A percentile compares a stretch with the other conserved stretches of the same genome.
Evolutionary conservation across 2,797 vertebrate species (phyloP).

Genomic region (Luscinia megarhynchos): DNA sequence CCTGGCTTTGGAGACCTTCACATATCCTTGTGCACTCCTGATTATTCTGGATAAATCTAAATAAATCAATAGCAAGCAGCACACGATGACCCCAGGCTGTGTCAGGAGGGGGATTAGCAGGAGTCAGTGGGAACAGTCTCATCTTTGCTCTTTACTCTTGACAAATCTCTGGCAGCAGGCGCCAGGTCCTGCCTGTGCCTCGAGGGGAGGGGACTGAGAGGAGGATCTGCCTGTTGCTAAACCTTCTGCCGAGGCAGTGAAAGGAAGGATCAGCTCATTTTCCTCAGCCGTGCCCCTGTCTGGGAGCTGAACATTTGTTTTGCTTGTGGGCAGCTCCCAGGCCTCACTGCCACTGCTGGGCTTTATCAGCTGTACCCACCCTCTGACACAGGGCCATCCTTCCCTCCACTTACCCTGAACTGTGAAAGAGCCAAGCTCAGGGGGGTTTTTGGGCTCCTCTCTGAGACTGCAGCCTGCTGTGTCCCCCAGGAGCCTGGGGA

Average conservation of each 20-base stretch:
- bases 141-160: neutral
- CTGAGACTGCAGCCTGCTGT: neutral
- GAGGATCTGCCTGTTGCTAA: neutral
- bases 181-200: neutral
- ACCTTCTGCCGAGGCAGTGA: neutral
- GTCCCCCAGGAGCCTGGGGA: neutral
- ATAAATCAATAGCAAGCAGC: neutral
- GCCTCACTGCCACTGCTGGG: neutral
- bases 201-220: neutral
- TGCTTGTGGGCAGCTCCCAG: neutral
- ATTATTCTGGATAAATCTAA: neutral
- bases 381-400: neutral
- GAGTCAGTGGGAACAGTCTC: neutral
- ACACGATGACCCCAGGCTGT: neutral
- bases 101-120: neutral
- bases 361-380: neutral
- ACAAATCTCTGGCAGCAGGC: neutral
- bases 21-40: neutral
- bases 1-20: neutral
- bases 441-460: neutral
- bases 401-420: too few relatives aligned
- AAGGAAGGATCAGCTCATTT: neutral
- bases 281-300: neutral
- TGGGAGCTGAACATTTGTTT: neutral
- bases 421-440: neutral